These are phyloP conservation scores for Bradypodion ventrale DNA, from an alignment of 2,797 vertebrate genomes.

Conservation along the genomic window DNA sequence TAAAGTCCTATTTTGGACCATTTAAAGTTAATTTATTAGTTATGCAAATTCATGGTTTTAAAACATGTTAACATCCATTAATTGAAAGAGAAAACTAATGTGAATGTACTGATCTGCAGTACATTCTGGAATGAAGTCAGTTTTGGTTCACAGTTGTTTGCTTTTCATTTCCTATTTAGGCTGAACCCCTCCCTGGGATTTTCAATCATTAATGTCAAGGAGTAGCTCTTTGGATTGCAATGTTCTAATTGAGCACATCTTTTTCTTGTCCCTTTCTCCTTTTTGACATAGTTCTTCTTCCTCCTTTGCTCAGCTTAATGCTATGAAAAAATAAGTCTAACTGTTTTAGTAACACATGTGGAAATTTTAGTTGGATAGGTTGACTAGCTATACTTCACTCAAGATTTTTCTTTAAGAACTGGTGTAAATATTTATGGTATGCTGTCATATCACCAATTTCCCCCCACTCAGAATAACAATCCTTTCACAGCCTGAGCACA, in stretches of 20 bases:
- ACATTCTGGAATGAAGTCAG: too few species aligned
- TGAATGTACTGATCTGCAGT: background rate
- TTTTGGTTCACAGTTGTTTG: constrained; percentile 28
- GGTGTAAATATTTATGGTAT: background rate
- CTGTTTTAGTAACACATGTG: background rate
- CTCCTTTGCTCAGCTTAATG: background rate
- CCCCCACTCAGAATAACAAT: background rate
- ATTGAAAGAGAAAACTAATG: background rate
- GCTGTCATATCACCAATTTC: background rate
- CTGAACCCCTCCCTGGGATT: background rate
- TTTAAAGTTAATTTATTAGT: too few species aligned
- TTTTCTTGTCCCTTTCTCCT: background rate
- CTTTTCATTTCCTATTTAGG: constrained; percentile 47
- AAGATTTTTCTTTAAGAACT: background rate
- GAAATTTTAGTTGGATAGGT: background rate
- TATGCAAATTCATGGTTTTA: too few species aligned
- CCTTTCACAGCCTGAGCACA: background rate
- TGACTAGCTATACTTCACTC: background rate
- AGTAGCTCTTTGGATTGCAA: background rate
- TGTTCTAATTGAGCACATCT: constrained; percentile 1
- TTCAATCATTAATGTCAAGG: background rate
- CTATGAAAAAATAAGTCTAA: background rate
- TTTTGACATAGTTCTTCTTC: background rate
- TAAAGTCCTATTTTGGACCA: too few species aligned
- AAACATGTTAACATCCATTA: background rate